A percentile compares a stretch with the other conserved stretches of the same genome.
phyloP scores from a whole-genome alignment of 1,140 invertebrate genomes.

The Trachymyrmex cornetzi region DNA sequence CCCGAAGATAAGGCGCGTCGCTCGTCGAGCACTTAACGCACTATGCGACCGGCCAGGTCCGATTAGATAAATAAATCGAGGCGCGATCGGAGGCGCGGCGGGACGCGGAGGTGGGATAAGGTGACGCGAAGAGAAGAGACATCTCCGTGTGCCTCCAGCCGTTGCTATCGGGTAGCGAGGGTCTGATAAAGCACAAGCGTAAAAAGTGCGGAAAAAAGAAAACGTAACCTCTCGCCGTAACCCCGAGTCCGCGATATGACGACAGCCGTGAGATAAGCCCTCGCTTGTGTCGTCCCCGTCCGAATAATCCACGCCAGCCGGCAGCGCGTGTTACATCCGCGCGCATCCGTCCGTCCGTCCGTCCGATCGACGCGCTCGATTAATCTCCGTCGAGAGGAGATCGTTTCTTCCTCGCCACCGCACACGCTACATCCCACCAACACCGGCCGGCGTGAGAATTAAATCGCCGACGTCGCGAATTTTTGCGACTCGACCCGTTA shows the following conservation, averaged over 20 bases:
- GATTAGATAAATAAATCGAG: conserved; percentile 64
- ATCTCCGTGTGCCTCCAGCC: conserved; percentile 1
- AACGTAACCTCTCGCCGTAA: conserved; percentile 72
- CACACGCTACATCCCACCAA: neutral
- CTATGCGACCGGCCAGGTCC: conserved; percentile 33
- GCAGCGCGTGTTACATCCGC: conserved; percentile 38
- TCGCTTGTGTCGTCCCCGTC: conserved; percentile 23
- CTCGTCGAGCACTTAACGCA: conserved; percentile 6
- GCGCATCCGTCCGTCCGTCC: neutral
- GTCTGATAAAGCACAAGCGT: conserved; percentile 65
- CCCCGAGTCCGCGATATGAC: conserved; percentile 68
- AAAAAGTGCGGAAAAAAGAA: conserved; percentile 67
- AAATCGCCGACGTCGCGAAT: conserved; percentile 36
- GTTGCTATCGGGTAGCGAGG: conserved; percentile 3
- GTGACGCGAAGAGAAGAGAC: conserved; percentile 13
- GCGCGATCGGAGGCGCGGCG: neutral
- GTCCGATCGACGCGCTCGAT: conserved; percentile 9
- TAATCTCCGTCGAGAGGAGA: conserved; percentile 31
- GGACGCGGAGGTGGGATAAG: neutral
- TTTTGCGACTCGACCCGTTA: conserved; percentile 32
- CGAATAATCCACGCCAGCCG: conserved; percentile 29
- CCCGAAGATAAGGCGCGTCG: conserved; percentile 46
- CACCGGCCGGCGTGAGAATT: conserved; percentile 15
- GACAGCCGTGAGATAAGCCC: conserved; percentile 66
- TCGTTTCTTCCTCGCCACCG: conserved; percentile 3